Percentiles rank a stretch among this genome's conserved stretches.
Conservation (phyloP, 1,140 invertebrate species). For the Pentalonia nigronervosa region DNA sequence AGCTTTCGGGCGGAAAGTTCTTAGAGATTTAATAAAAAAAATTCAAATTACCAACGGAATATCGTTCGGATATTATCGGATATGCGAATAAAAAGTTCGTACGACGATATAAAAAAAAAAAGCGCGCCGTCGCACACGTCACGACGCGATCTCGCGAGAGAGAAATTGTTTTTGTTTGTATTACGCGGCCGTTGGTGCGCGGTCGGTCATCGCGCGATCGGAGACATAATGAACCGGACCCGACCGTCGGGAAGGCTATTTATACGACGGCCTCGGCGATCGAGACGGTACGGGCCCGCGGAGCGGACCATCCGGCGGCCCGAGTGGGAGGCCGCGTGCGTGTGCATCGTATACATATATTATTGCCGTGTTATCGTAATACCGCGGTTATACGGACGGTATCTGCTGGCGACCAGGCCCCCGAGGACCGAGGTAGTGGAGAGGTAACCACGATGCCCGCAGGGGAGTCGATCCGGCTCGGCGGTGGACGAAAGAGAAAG, state of each 20-base stretch:
- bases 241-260: constrained; percentile 13
- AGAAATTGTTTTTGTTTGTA: not conserved
- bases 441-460: not conserved
- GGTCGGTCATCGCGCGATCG: constrained; percentile 35
- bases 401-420: not conserved
- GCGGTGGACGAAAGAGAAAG: constrained; percentile 44
- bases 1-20: not conserved
- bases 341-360: not conserved
- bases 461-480: not conserved
- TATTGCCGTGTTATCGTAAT: not conserved
- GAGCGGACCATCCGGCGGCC: not conserved
- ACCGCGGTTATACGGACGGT: not conserved
- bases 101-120: not conserved
- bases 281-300: not conserved
- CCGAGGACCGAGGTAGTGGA: not conserved
- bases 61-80: not conserved
- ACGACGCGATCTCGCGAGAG: not conserved
- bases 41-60: not conserved
- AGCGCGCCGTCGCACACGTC: not conserved
- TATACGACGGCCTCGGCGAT: not conserved
- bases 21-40: not conserved
- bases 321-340: not conserved
- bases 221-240: constrained; percentile 50
- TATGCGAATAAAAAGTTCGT: not conserved
- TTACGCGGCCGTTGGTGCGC: not conserved